phyloP scores from a whole-genome alignment of 2,113 vertebrate species.

The Apteryx mantelli region DNA sequence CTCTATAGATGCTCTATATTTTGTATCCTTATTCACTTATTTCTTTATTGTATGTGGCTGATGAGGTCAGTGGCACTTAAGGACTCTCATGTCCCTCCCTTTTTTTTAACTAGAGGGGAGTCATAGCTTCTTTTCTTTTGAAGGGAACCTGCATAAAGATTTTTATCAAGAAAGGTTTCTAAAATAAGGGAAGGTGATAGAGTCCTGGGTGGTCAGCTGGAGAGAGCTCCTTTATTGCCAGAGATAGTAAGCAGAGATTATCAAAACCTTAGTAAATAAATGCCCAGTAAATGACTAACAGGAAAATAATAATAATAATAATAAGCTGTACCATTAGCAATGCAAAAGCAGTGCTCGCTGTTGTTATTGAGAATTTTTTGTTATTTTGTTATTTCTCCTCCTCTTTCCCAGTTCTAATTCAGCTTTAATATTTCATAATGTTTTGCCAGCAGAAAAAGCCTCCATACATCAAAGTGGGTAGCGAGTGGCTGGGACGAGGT shows the following conservation, averaged over 20 bases:
- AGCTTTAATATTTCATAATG: slow-evolving; percentile 27
- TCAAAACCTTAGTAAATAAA: background rate
- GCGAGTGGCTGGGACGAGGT: slow-evolving; percentile 24
- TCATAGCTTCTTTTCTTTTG: background rate
- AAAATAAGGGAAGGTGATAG: background rate
- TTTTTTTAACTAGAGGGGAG: background rate
- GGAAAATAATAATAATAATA: background rate
- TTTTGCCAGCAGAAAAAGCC: slow-evolving; percentile 37
- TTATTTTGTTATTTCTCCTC: background rate
- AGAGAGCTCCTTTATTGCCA: background rate
- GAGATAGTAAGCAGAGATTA: background rate
- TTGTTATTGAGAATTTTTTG: background rate
- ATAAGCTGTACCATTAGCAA: background rate
- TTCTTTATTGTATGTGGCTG: background rate
- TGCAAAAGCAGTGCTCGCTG: background rate
- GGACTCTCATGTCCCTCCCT: background rate
- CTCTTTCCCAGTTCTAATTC: slow-evolving; percentile 30
- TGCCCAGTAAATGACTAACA: background rate
- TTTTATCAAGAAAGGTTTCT: background rate
- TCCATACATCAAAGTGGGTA: slow-evolving; percentile 25
- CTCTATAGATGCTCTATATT: background rate
- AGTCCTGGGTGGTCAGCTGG: background rate
- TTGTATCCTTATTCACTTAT: background rate
- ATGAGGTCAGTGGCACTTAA: background rate
- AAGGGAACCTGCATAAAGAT: background rate